Evolutionary conservation across 2,113 vertebrate species (phyloP).

Genomic region (Brienomyrus longianalis): DNA sequence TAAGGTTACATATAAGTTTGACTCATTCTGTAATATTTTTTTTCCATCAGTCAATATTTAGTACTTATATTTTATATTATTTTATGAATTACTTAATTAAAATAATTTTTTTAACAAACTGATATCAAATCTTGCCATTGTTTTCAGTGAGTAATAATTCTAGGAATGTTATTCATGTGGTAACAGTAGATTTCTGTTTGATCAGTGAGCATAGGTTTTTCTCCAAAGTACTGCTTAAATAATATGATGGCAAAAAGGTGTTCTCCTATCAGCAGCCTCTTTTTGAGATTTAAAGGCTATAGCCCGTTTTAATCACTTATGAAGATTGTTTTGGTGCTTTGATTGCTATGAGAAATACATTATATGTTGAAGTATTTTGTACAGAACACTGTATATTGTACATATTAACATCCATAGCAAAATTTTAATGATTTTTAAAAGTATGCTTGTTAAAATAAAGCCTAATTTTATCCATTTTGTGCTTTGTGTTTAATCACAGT

Average conservation of each 20-base stretch:
- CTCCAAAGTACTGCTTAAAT: not conserved
- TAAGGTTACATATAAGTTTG: not conserved
- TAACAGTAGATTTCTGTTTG: not conserved
- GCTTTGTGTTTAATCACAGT: not conserved
- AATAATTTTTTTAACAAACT: not conserved
- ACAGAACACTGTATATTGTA: conserved; percentile 68
- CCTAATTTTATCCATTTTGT: conserved; percentile 57
- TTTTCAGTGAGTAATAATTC: not conserved
- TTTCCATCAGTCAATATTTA: not conserved
- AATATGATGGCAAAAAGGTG: not conserved
- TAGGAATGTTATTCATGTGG: not conserved
- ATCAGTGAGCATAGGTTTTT: not conserved
- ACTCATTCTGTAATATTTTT: not conserved
- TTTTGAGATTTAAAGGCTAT: not conserved
- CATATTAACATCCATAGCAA: conserved; percentile 58
- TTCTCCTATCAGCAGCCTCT: not conserved
- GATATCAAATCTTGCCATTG: not conserved
- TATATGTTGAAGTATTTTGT: conserved; percentile 56
- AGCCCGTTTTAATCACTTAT: not conserved
- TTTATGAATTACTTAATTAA: not conserved
- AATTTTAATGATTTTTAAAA: conserved; percentile 64
- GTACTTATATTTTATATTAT: not conserved
- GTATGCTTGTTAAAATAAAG: conserved; percentile 65
- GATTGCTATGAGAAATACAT: conserved; percentile 46
- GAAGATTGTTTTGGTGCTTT: conserved; percentile 42